phyloP scores from a whole-genome alignment of 2,797 vertebrate genomes.

The Molossus molossus region DNA sequence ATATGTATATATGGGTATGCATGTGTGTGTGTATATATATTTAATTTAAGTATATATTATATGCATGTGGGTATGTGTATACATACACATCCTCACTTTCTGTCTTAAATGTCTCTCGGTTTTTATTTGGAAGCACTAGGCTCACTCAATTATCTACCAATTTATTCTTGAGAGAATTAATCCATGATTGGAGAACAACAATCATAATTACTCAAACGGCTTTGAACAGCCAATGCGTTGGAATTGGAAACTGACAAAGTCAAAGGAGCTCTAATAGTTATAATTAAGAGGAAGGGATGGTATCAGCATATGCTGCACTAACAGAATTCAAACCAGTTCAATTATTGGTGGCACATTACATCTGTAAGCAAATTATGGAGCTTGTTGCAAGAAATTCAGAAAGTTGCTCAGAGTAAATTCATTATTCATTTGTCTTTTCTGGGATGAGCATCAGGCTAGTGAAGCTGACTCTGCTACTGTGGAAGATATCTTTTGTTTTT shows the following conservation, averaged over 20 bases:
- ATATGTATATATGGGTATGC: not conserved
- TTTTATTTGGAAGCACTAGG: not conserved
- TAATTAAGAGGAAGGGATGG: constrained; percentile 70
- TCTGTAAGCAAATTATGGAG: constrained; percentile 70
- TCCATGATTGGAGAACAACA: constrained; percentile 41
- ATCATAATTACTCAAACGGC: constrained; percentile 64
- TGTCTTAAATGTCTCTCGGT: not conserved
- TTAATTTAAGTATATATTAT: not conserved
- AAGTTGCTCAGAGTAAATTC: constrained; percentile 73
- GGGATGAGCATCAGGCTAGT: constrained; percentile 57
- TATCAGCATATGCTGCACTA: constrained; percentile 70
- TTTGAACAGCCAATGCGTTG: constrained; percentile 57
- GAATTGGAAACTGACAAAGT: constrained; percentile 76
- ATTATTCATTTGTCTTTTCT: constrained; percentile 79
- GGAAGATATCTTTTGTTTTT: constrained; percentile 65
- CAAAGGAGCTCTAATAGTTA: constrained; percentile 75
- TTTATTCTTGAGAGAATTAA: constrained; percentile 55
- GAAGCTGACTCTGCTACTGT: constrained; percentile 78
- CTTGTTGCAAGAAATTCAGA: constrained; percentile 72
- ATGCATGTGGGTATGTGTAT: not conserved
- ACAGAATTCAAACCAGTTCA: constrained; percentile 72
- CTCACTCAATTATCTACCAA: not conserved
- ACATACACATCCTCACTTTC: not conserved
- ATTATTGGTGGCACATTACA: constrained; percentile 77
- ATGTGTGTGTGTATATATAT: not conserved